phyloP scores from a whole-genome alignment of 2,797 vertebrate genomes.

The Cetoscarus ocellatus region DNA sequence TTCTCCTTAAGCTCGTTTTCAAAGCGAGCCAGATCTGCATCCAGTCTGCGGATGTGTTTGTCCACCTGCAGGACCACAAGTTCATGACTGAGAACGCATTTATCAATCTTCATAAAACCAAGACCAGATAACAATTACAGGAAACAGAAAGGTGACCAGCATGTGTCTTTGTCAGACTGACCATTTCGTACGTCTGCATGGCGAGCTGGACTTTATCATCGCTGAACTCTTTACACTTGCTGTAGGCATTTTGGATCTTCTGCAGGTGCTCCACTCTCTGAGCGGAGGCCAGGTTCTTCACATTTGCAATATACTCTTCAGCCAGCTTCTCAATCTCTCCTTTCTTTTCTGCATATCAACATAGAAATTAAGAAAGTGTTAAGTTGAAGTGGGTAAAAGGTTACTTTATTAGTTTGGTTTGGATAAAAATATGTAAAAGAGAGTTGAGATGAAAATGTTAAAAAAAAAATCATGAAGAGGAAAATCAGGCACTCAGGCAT shows the following conservation, averaged over 20 bases:
- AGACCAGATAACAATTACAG: background rate
- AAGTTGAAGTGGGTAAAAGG: slow-evolving; percentile 47
- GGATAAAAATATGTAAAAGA: no score
- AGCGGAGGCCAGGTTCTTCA: slow-evolving; percentile 88
- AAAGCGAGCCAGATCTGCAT: slow-evolving; percentile 95
- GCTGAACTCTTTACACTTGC: slow-evolving; percentile 96
- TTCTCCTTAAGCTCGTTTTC: slow-evolving; percentile 99
- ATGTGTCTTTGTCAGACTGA: slow-evolving; percentile 72
- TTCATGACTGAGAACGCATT: background rate
- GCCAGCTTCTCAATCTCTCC: slow-evolving; percentile 94
- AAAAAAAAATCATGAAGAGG: no score
- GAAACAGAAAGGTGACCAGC: background rate
- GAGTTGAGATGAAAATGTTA: no score
- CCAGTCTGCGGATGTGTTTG: slow-evolving; percentile 96
- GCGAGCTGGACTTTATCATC: slow-evolving; percentile 98
- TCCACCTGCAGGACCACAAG: slow-evolving; percentile 87
- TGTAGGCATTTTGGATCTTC: slow-evolving; percentile 94
- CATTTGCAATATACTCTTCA: slow-evolving; percentile 91
- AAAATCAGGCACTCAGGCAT: no score
- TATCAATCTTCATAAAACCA: background rate
- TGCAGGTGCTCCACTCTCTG: slow-evolving; percentile 94
- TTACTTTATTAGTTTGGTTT: no score
- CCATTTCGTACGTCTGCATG: slow-evolving; percentile 99
- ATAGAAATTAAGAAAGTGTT: slow-evolving; percentile 3
- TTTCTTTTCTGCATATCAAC: slow-evolving; percentile 90